Evolutionary conservation across 2,888 invertebrate species (phyloP).

Genomic region (Dolichomitus sp.): DNA sequence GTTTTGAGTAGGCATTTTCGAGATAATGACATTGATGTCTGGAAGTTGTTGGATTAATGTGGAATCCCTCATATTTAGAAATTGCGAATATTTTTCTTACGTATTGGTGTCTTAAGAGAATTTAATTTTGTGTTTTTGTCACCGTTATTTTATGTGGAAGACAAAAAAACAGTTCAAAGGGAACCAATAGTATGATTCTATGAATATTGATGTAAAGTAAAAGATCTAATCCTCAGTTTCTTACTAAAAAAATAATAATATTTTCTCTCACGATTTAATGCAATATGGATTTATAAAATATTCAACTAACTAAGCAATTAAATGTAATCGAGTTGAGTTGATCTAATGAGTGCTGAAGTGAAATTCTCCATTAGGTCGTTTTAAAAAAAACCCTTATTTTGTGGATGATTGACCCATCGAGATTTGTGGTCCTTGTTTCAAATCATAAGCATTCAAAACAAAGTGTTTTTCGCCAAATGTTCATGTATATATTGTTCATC

Average conservation of each 20-base stretch:
- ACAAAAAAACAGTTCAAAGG: no score
- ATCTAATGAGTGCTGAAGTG: neutral
- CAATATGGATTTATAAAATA: neutral
- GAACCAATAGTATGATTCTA: neutral
- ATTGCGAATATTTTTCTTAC: no score
- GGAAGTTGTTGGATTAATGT: no score
- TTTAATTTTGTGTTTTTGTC: no score
- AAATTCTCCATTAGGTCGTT: neutral
- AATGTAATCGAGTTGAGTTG: neutral
- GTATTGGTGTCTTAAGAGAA: no score
- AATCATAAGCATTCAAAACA: no score
- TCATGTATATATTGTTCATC: no score
- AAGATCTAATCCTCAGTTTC: neutral
- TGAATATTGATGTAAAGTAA: neutral
- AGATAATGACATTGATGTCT: no score
- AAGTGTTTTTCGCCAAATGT: no score
- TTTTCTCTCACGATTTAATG: neutral
- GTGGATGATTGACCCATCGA: neutral
- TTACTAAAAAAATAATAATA: slow-evolving; percentile 31
- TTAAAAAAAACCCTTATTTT: neutral
- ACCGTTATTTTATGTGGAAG: no score
- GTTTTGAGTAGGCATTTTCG: no score
- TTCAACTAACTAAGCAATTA: neutral
- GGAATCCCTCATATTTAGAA: no score
- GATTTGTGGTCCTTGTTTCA: neutral